phyloP scores from a whole-genome alignment of 2,888 invertebrate genomes.

The Luperina testacea region DNA sequence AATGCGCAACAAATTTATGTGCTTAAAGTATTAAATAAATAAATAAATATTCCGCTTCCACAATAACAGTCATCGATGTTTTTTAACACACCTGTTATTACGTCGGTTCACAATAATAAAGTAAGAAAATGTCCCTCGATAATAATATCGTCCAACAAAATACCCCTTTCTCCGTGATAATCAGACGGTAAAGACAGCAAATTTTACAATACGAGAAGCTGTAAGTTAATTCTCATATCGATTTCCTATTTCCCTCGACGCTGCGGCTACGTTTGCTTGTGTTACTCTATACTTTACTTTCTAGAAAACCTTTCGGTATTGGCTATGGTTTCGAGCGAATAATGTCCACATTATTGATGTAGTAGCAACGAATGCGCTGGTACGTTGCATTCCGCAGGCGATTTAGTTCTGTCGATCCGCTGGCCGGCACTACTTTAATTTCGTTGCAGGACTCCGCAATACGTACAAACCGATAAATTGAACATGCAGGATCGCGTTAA shows the following conservation, averaged over 20 bases:
- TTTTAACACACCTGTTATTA: constrained; percentile 4
- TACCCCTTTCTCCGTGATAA: constrained; percentile 7
- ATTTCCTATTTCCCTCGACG: constrained; percentile 51
- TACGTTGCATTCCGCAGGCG: constrained; percentile 40
- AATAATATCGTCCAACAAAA: constrained; percentile 15
- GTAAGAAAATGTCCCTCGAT: constrained; percentile 15
- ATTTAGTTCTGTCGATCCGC: constrained; percentile 48
- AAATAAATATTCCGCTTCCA: constrained; percentile 3
- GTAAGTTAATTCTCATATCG: constrained; percentile 45
- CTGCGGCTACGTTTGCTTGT: constrained; percentile 43
- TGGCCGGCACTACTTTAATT: constrained; percentile 60
- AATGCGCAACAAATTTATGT: no score
- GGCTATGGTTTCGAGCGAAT: constrained; percentile 47
- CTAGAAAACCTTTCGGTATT: constrained; percentile 45
- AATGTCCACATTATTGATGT: constrained; percentile 58
- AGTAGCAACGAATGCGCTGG: constrained; percentile 42
- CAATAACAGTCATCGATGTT: constrained; percentile 5
- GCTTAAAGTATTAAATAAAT: no score
- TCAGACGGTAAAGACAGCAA: constrained; percentile 15
- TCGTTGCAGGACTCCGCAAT: constrained; percentile 62
- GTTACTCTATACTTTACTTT: constrained; percentile 48
- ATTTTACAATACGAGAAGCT: constrained; percentile 33
- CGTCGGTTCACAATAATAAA: background rate
- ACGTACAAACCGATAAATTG: constrained; percentile 67
- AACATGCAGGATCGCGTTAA: constrained; percentile 64